Percentiles rank a stretch among this genome's conserved stretches.
These are phyloP conservation scores for Anableps anableps DNA, from an alignment of 2,797 vertebrate genomes.

Conservation along the genomic window DNA sequence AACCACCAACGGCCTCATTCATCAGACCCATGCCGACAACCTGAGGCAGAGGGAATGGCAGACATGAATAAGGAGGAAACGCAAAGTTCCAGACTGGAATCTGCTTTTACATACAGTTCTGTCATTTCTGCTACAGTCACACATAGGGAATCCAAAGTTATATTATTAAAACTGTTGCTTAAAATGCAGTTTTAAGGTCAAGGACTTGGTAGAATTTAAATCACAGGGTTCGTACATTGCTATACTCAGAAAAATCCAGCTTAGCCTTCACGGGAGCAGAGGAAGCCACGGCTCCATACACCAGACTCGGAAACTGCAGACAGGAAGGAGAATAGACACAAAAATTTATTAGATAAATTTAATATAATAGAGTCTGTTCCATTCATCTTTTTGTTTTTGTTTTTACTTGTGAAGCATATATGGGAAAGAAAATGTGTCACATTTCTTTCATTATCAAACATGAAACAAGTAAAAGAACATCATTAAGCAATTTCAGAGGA, in stretches of 20 bases:
- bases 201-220: background rate
- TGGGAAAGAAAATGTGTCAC: background rate
- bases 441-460: background rate
- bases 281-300: slow-evolving; percentile 87
- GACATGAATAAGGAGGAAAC: background rate
- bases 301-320: slow-evolving; percentile 86
- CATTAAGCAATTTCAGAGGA: background rate
- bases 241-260: slow-evolving; percentile 87
- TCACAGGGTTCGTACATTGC: slow-evolving; percentile 70
- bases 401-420: background rate
- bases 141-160: background rate
- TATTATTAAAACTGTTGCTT: background rate
- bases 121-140: background rate
- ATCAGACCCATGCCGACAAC: slow-evolving; percentile 82
- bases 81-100: background rate
- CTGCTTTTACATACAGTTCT: background rate
- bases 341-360: background rate
- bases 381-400: background rate
- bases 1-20: slow-evolving; percentile 82
- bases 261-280: slow-evolving; percentile 86
- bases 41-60: slow-evolving; percentile 63
- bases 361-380: background rate
- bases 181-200: background rate
- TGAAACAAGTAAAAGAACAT: background rate
- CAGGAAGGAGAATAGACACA: background rate